A percentile compares a stretch with the other conserved stretches of the same genome.
Conservation (phyloP, 2,888 invertebrate genomes). For the Pseudococcus viburni region DNA sequence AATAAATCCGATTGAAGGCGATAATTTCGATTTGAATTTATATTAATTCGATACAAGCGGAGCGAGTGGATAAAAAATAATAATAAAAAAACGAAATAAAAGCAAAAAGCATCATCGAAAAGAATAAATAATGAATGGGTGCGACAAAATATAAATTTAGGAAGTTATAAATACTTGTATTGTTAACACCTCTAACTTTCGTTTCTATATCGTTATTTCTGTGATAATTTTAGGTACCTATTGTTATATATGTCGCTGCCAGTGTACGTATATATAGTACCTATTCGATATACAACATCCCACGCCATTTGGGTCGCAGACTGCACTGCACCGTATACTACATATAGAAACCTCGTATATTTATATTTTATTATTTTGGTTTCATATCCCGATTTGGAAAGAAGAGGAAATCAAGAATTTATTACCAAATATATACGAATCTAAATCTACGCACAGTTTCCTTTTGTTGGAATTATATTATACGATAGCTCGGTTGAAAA, state of each 20-base stretch:
- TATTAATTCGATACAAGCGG: slow-evolving; percentile 15
- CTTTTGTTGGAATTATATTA: slow-evolving; percentile 46
- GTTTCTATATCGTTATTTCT: slow-evolving; percentile 65
- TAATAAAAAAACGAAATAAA: slow-evolving; percentile 31
- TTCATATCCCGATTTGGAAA: slow-evolving; percentile 56
- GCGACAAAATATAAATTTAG: slow-evolving; percentile 66
- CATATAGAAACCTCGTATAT: slow-evolving; percentile 56
- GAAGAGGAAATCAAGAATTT: slow-evolving; percentile 57
- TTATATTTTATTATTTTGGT: slow-evolving; percentile 56
- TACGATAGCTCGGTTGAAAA: slow-evolving; percentile 35
- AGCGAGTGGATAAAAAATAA: background rate
- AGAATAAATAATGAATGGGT: slow-evolving; percentile 65
- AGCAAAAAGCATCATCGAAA: slow-evolving; percentile 54
- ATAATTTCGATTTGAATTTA: slow-evolving; percentile 53
- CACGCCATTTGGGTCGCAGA: slow-evolving; percentile 55
- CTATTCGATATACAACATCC: slow-evolving; percentile 54
- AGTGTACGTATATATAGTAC: slow-evolving; percentile 51
- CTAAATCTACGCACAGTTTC: slow-evolving; percentile 40
- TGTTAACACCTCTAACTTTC: slow-evolving; percentile 66
- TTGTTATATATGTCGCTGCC: slow-evolving; percentile 58
- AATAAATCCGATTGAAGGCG: slow-evolving; percentile 33
- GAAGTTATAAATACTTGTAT: slow-evolving; percentile 66
- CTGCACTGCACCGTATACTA: background rate
- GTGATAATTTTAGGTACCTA: slow-evolving; percentile 66
- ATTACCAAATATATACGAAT: slow-evolving; percentile 30